These are phyloP conservation scores for Drosophila tristis DNA, from an alignment of 1,140 invertebrate genomes.

Conservation along the genomic window DNA sequence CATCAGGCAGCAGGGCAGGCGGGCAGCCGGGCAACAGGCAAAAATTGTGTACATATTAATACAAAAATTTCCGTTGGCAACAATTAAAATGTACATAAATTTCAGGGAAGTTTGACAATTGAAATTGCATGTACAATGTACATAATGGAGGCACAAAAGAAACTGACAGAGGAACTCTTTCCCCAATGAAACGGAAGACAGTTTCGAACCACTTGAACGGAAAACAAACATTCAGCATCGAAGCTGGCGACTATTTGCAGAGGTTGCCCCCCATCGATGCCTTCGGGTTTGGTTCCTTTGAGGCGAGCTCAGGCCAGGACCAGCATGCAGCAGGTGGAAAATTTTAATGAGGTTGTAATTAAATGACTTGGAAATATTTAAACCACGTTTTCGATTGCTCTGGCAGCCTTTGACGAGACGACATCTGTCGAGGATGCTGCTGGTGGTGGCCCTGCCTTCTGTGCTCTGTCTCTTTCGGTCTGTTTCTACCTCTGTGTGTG, in stretches of 20 bases:
- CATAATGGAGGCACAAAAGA: background rate
- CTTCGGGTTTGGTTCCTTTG: constrained; percentile 39
- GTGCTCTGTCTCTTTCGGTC: background rate
- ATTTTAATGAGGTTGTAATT: constrained; percentile 83
- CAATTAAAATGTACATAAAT: constrained; percentile 82
- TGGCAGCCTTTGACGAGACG: constrained; percentile 53
- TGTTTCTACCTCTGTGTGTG: background rate
- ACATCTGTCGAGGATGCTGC: constrained; percentile 41
- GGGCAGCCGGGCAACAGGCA: constrained; percentile 27
- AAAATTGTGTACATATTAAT: constrained; percentile 65
- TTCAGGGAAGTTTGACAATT: constrained; percentile 54
- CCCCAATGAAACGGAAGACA: background rate
- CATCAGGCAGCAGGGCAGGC: background rate
- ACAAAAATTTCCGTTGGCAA: constrained; percentile 65
- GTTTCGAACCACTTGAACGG: constrained; percentile 5
- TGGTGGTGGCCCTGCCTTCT: background rate
- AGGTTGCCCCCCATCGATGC: background rate
- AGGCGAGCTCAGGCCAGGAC: background rate
- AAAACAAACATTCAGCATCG: background rate
- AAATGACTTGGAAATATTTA: constrained; percentile 83
- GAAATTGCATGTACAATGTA: constrained; percentile 34
- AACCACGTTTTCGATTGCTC: constrained; percentile 60
- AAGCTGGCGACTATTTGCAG: constrained; percentile 18
- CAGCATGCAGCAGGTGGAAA: constrained; percentile 59
- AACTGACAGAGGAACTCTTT: background rate